Evolutionary conservation across 2,797 vertebrate genomes (phyloP), one percentile per base, ranked within the genome.

Genomic region (Cuculus canorus): DNA sequence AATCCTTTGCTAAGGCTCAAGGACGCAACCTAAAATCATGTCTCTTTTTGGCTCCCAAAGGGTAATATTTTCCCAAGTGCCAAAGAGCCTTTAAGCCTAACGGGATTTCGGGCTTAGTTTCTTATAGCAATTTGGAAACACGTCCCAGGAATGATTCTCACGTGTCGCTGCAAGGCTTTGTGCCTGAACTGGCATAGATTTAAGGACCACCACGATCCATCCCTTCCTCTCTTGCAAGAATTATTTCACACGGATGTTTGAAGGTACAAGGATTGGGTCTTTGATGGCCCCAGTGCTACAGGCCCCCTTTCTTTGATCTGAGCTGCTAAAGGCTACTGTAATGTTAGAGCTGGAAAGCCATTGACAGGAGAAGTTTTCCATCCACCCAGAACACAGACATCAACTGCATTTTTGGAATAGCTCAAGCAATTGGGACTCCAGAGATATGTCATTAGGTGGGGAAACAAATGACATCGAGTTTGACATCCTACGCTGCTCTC

Each of bases 41-140:
- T 23, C 35, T 83, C 70, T 64, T 57, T 33, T 27, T 57, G 69
- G 50, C 59, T 90, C 69, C 57, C 33, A 15, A 53, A 64, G 64
- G 32, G 45, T 5, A 32, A 56, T 16, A 1, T 63, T 79, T 59
- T 24, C 82, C 91, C 77, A 48, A 65, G 78, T 22, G 16, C 48
- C 89, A 54, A 61, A 66, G 52, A 86, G 54, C 86, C 83, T 92
- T 93, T 94, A 96, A 94, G 92, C 86, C 88, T 63, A 15, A 19
- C 0, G 22, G 78, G 93, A 94, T 94, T 96, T 92, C 79, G 75
- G 71, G 92, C 56, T 94, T 70, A 56, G 32, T 30, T 88, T 39
- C 79, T 71, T 37, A 25, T n/a, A 86, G 41, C 82, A 70, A 60
- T 77, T 87, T 93, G 78, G 78, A 95, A 91, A 33, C 2, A 1